Conservation (phyloP, 2,888 invertebrate genomes). For the Baccha elongata region DNA sequence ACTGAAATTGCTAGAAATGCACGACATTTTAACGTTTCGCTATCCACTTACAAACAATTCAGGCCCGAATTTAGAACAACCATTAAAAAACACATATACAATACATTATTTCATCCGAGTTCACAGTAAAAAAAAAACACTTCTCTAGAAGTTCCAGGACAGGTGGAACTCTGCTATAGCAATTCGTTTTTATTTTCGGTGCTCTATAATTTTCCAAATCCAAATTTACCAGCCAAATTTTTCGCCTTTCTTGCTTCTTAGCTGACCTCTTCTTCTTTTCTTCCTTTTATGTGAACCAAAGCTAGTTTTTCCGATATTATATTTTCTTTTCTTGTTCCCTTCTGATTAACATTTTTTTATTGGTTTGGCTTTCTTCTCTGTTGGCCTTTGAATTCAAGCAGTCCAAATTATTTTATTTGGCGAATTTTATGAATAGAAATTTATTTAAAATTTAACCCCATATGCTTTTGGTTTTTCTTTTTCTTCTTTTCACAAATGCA, state of each 20-base stretch:
- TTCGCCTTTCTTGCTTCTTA: conserved; percentile 66
- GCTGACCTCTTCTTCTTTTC: conserved; percentile 67
- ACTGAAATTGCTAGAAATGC: conserved; percentile 82
- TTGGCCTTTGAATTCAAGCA: conserved; percentile 52
- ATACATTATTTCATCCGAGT: conserved; percentile 1
- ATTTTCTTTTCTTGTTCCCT: conserved; percentile 61
- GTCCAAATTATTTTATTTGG: conserved; percentile 39
- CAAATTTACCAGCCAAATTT: conserved; percentile 65
- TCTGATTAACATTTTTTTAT: conserved; percentile 64
- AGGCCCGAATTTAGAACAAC: conserved; percentile 48
- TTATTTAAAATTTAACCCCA: conserved; percentile 75
- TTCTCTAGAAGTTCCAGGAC: conserved; percentile 34
- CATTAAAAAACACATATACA: conserved; percentile 47
- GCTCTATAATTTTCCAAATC: conserved; percentile 65
- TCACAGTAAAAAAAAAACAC: conserved; percentile 38
- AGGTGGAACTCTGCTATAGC: conserved; percentile 63
- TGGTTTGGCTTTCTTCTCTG: conserved; percentile 56
- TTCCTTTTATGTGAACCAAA: conserved; percentile 63
- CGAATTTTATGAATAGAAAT: conserved; percentile 73
- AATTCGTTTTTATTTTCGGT: conserved; percentile 63
- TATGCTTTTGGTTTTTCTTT: conserved; percentile 54
- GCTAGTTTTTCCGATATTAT: conserved; percentile 68
- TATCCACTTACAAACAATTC: conserved; percentile 28
- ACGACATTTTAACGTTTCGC: conserved; percentile 78
- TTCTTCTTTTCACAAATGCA: conserved; percentile 63